phyloP scores from a whole-genome alignment of 1,140 invertebrate genomes.

The Prorops nasuta region DNA sequence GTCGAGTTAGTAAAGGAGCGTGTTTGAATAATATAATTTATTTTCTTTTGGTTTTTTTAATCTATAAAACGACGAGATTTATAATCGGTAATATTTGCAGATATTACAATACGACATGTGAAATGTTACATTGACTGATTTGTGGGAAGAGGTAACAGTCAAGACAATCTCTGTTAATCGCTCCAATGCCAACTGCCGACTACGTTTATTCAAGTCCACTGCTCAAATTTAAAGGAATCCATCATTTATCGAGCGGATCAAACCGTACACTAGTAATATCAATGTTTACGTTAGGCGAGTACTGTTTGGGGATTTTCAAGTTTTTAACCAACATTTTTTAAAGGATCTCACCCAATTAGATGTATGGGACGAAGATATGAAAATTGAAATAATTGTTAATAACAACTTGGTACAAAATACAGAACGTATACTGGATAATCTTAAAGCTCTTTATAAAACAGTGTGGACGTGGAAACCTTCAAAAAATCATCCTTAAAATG shows the following conservation, averaged over 20 bases:
- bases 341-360: slow-evolving; percentile 88
- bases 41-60: not conserved
- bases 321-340: slow-evolving; percentile 95
- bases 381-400: slow-evolving; percentile 87
- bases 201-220: too few species aligned
- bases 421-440: slow-evolving; percentile 80
- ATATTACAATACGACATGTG: slow-evolving; percentile 99
- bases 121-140: slow-evolving; percentile 81
- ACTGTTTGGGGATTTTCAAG: slow-evolving; percentile 84
- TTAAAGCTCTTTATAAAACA: slow-evolving; percentile 94
- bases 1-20: slow-evolving; percentile 89
- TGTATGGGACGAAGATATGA: slow-evolving; percentile 95
- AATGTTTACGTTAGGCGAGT: slow-evolving; percentile 96
- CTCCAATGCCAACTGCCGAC: slow-evolving; percentile 99
- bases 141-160: slow-evolving; percentile 87
- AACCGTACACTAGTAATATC: slow-evolving; percentile 98
- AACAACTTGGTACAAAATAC: slow-evolving; percentile 89
- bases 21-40: slow-evolving; percentile 24
- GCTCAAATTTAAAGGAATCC: slow-evolving; percentile 98
- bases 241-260: slow-evolving; percentile 98
- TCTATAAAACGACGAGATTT: not conserved
- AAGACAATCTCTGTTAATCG: slow-evolving; percentile 87
- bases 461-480: slow-evolving; percentile 99
- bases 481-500: slow-evolving; percentile 94
- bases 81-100: slow-evolving; percentile 35